A percentile compares a stretch with the other conserved stretches of the same genome.
Conservation (phyloP, 1,140 invertebrate genomes). For the Drosophila pruinosa region DNA sequence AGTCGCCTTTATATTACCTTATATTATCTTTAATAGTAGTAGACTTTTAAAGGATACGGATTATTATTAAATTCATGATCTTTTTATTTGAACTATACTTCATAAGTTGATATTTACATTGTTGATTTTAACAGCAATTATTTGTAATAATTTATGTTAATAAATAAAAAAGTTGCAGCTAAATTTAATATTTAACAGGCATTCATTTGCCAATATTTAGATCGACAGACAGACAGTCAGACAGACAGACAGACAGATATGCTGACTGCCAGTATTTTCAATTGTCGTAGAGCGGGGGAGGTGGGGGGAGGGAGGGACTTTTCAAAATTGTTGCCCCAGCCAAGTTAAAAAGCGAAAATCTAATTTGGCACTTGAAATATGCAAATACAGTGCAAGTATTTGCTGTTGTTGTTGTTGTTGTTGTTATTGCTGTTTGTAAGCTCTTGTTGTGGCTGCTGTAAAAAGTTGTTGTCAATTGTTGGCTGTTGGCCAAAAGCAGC, state of each 20-base stretch:
- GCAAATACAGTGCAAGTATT: conserved; percentile 35
- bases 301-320: not conserved
- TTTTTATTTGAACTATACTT: no score
- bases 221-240: not conserved
- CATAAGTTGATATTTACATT: no score
- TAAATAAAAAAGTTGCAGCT: no score
- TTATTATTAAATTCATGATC: no score
- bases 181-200: not conserved
- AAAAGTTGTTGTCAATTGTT: conserved; percentile 45
- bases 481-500: conserved; percentile 27
- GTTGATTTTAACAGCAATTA: no score
- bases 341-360: conserved; percentile 46
- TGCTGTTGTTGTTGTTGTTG: not conserved
- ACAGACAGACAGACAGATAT: not conserved
- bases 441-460: not conserved
- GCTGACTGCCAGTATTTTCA: not conserved
- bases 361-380: conserved; percentile 46
- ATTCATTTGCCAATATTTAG: not conserved
- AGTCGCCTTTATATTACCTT: no score
- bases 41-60: no score
- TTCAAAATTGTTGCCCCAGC: conserved; percentile 9
- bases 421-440: not conserved
- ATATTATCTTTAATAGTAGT: no score
- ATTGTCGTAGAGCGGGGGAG: not conserved
- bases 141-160: no score